Evolutionary conservation across 2,113 vertebrate genomes (phyloP), one percentile per base, ranked within the genome.

Genomic region (Alligator sinensis): DNA sequence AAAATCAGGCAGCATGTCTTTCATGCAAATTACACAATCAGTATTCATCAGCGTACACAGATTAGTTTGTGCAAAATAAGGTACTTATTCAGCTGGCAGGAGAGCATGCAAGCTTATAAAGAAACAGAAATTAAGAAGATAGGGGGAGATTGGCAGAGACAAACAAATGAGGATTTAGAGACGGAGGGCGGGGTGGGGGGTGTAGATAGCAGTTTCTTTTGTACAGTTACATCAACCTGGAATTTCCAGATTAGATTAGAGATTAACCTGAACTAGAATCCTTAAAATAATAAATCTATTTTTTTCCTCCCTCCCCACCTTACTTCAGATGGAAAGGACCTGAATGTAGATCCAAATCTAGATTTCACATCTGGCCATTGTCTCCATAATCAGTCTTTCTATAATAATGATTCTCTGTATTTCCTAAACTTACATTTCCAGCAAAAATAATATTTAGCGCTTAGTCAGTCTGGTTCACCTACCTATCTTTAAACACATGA

Each of bases 1-100:
- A 95, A 81, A 90, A 72, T 34, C 24, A 57, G 9, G 3, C 28
- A 13, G 3, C 5, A 5, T n/a, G 3, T 77, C 54, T 92, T 21
- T 86, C 22, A 86, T 61, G 58, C 64, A 91, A 89, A 77, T 92
- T 77, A 61, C 19, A 72, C 5, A 60, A 86, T 92, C 91, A 84
- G 34, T 80, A 93, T 93, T 84, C 55, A 92, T 60, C 57, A 64
- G 12, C 82, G 2, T 64, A 58, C 3, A n/a, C 3, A 90, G 47
- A 87, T 72, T 55, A 77, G 3, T 88, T 95, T 89, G 16, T 75
- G 19, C n/a, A 81, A 92, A 96, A 86, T 76, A 87, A 76, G 24
- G n/a, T 82, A 63, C 54, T 91, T 82, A 70, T 16, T 93, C 54
- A 80, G n/a, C 38, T 87, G 55, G 11, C 62, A 94, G 59, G 57